A percentile compares a stretch with the other conserved stretches of the same genome.
phyloP scores from a whole-genome alignment of 1,140 invertebrate genomes.

The Capitella teleta region DNA sequence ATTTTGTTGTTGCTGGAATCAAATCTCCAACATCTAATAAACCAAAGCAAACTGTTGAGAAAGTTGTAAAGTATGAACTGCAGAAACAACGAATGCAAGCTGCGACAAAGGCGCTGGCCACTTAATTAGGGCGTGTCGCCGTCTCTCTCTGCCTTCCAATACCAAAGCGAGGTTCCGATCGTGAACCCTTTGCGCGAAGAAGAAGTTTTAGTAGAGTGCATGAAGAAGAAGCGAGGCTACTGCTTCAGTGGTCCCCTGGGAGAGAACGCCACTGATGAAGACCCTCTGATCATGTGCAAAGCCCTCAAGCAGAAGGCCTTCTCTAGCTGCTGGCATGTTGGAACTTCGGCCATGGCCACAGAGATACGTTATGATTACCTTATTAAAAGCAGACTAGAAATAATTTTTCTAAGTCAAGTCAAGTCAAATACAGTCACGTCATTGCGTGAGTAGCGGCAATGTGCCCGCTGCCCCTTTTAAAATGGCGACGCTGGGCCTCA shows the following conservation, averaged over 20 bases:
- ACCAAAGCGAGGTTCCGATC: not conserved
- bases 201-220: constrained; percentile 15
- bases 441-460: constrained; percentile 18
- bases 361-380: constrained; percentile 10
- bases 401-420: too few relatives aligned
- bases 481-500: too few relatives aligned
- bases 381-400: not conserved
- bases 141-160: too few relatives aligned
- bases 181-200: not conserved
- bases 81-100: too few relatives aligned
- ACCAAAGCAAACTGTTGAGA: too few relatives aligned
- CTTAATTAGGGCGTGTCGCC: too few relatives aligned
- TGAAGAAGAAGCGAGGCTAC: constrained; percentile 12
- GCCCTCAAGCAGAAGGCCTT: constrained; percentile 17
- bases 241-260: constrained; percentile 13
- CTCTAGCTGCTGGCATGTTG: constrained; percentile 16
- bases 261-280: constrained; percentile 3
- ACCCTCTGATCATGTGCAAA: constrained; percentile 18
- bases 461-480: constrained; percentile 19
- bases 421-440: too few relatives aligned
- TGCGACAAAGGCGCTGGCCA: too few relatives aligned
- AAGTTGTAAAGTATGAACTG: too few relatives aligned
- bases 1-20: too few relatives aligned
- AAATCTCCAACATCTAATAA: too few relatives aligned
- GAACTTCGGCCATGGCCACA: constrained; percentile 14